Percentiles rank a stretch among this genome's conserved stretches.
These are phyloP conservation scores for Anableps anableps DNA, from an alignment of 2,797 vertebrate species.

Conservation along the genomic window DNA sequence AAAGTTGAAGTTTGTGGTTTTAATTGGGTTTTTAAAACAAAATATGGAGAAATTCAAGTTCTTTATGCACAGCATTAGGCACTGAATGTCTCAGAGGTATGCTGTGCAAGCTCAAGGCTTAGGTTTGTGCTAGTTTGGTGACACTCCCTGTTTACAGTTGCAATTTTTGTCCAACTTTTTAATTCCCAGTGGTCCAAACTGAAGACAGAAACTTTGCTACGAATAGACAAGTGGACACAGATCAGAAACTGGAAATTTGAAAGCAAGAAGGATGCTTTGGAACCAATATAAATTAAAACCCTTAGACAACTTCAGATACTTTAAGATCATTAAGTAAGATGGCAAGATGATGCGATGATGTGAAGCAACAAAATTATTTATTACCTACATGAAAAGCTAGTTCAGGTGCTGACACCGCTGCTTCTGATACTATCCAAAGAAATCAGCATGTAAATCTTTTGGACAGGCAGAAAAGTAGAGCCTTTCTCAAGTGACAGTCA, in stretches of 20 bases:
- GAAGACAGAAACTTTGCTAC: not conserved
- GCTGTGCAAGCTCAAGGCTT: not conserved
- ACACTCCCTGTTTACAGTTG: not conserved
- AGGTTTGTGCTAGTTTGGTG: not conserved
- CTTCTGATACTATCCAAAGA: not conserved
- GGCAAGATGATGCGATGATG: too few relatives aligned
- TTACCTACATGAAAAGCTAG: not conserved
- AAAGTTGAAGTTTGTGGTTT: not conserved
- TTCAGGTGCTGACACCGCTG: not conserved
- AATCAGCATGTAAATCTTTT: not conserved
- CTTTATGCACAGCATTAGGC: not conserved
- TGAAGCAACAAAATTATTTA: not conserved
- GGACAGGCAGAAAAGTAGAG: slow-evolving; percentile 1
- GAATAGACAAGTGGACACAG: not conserved
- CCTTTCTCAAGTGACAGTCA: slow-evolving; percentile 4
- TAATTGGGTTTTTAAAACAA: not conserved
- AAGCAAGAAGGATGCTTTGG: not conserved
- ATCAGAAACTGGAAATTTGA: not conserved
- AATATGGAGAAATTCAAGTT: not conserved
- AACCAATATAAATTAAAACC: not conserved
- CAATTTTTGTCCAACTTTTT: not conserved
- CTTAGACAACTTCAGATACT: not conserved
- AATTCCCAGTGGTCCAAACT: not conserved
- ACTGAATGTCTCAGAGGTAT: not conserved
- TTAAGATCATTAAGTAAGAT: not conserved